phyloP scores from a whole-genome alignment of 2,888 invertebrate species.

The Ormyrus labotus region DNA sequence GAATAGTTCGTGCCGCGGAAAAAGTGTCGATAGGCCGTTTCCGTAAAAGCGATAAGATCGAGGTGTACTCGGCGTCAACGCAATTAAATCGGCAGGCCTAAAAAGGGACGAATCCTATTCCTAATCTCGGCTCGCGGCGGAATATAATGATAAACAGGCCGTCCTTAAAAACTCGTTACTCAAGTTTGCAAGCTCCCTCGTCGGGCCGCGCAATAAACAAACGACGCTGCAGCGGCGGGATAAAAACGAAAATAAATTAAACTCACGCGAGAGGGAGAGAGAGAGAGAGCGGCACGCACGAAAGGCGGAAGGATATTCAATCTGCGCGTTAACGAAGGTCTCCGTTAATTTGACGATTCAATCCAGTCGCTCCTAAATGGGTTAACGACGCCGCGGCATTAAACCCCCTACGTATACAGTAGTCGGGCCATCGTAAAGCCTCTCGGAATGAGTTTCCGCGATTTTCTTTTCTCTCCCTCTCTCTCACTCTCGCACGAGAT shows the following conservation, averaged over 20 bases:
- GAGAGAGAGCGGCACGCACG: background rate
- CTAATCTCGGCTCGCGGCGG: too few species aligned
- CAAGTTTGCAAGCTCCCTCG: background rate
- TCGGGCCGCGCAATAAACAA: background rate
- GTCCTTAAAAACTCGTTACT: background rate
- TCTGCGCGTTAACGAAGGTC: background rate
- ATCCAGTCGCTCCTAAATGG: slow-evolving; percentile 29
- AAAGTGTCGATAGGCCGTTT: too few species aligned
- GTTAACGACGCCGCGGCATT: slow-evolving; percentile 27
- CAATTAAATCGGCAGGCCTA: background rate
- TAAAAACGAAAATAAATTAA: too few species aligned
- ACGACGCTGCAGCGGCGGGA: too few species aligned
- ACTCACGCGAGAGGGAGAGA: background rate
- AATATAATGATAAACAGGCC: too few species aligned
- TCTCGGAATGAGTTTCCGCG: slow-evolving; percentile 32
- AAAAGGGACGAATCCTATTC: background rate
- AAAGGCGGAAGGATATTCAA: background rate
- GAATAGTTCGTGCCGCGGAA: too few species aligned
- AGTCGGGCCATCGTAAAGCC: slow-evolving; percentile 22
- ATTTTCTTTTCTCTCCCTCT: slow-evolving; percentile 25
- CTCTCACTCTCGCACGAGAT: background rate
- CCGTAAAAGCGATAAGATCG: too few species aligned
- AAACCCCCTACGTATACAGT: background rate
- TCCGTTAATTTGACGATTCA: slow-evolving; percentile 44
- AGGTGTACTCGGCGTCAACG: background rate